Base-by-base conservation (phyloP, 2,113 vertebrate genomes). In the Microcebus jonahi region DNA sequence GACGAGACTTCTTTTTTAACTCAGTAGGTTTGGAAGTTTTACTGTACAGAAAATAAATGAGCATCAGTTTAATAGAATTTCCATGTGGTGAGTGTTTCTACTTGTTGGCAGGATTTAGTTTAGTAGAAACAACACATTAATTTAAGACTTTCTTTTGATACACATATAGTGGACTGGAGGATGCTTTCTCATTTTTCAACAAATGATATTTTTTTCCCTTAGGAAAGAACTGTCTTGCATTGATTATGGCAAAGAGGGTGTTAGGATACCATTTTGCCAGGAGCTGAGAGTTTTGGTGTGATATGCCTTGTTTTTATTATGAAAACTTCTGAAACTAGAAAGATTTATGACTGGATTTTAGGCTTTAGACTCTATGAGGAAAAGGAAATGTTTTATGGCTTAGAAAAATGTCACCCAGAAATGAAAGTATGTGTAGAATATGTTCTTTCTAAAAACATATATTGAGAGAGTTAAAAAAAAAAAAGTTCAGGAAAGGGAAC, bases 1-100 rank as follows among this genome's bases (percentile, higher is more conserved):
- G n/a, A 50, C 53, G 61, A 48, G 27, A 84, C n/a, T 89, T 65
- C 55, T 36, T 73, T n/a, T 96, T 89, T 88, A 94, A 75, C n/a
- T 76, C 39, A 93, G 2, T 65, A 55, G 31, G 4, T 73, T 91
- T 83, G 45, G 36, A 88, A 48, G 36, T 70, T 88, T 23, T 73
- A n/a, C 71, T 57, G 17, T 85, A 45, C 3, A 76, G 34, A 82
- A 29, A 15, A 67, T 77, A 50, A 93, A 25, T 83, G 13, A 76
- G 8, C 18, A 29, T 86, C 39, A 76, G 36, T 61, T 86, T n/a
- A 70, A 3, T 81, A 76, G 57, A 45, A 68, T 70, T 94, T 94
- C 34, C 79, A 17, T n/a, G n/a, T 76, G 11, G 42, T 39, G 18
- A 4, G 8, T 25, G 31, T 83, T 85, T 84, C 67, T 65, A 15